These are phyloP conservation scores for Rhagonycha fulva DNA, from an alignment of 2,888 invertebrate genomes.

Conservation along the genomic window DNA sequence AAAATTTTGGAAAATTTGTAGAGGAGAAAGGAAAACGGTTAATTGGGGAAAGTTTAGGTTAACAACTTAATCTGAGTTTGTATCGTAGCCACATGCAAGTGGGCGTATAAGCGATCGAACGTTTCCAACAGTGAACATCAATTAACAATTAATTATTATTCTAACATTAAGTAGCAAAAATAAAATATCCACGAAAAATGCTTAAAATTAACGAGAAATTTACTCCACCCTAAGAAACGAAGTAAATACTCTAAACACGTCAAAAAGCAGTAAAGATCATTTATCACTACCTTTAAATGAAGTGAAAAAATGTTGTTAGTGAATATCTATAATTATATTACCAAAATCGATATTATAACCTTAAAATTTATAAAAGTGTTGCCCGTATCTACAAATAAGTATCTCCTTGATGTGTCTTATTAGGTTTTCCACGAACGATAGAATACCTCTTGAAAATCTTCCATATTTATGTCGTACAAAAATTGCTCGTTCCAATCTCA, in stretches of 20 bases:
- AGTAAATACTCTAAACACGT: not conserved
- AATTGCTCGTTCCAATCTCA: not conserved
- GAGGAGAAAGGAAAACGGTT: not conserved
- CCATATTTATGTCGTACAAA: not conserved
- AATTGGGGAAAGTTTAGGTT: not conserved
- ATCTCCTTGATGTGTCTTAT: not conserved
- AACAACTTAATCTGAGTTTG: not conserved
- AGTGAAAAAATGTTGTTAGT: not conserved
- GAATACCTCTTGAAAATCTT: not conserved
- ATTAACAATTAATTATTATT: not conserved
- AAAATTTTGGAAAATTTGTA: not conserved
- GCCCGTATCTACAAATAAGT: not conserved
- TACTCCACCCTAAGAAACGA: not conserved
- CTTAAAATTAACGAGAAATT: not conserved
- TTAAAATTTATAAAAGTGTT: not conserved
- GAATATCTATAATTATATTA: not conserved
- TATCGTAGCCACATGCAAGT: not conserved
- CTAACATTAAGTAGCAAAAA: not conserved
- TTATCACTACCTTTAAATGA: not conserved
- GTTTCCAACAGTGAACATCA: not conserved
- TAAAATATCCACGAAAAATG: not conserved
- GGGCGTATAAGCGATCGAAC: not conserved
- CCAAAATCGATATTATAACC: not conserved
- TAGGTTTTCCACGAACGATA: not conserved
- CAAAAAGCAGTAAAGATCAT: not conserved